phyloP scores from a whole-genome alignment of 2,888 invertebrate genomes.

The Seira ritae region DNA sequence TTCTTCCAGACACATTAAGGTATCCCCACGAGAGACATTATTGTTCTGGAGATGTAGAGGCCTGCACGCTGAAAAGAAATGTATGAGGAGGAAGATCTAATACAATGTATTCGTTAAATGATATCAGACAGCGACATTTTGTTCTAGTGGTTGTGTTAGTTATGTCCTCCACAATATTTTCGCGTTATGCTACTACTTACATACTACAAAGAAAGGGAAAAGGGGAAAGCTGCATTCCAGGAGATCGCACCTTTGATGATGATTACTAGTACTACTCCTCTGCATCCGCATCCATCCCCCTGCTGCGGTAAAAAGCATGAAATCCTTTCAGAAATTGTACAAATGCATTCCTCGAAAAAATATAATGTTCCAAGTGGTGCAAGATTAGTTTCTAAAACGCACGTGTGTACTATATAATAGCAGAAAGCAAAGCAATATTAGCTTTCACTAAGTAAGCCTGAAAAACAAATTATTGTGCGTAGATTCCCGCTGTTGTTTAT shows the following conservation, averaged over 20 bases:
- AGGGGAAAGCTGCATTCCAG: no score
- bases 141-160: no score
- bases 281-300: conserved; percentile 16
- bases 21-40: conserved; percentile 57
- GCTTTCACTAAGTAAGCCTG: conserved; percentile 50
- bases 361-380: conserved; percentile 7
- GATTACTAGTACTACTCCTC: conserved; percentile 30
- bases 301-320: conserved; percentile 28
- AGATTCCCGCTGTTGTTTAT: no score
- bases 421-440: conserved; percentile 48
- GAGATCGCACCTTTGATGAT: conserved; percentile 34
- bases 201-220: no score
- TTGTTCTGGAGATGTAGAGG: neutral
- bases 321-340: conserved; percentile 19
- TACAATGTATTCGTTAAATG: no score
- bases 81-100: neutral
- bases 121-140: no score
- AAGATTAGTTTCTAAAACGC: conserved; percentile 31
- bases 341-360: neutral
- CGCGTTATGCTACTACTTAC: no score
- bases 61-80: no score
- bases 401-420: conserved; percentile 23
- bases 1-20: conserved; percentile 50
- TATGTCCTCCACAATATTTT: no score
- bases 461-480: conserved; percentile 46